These are phyloP conservation scores for Acronicta leporina DNA, from an alignment of 2,888 invertebrate genomes.

Conservation along the genomic window DNA sequence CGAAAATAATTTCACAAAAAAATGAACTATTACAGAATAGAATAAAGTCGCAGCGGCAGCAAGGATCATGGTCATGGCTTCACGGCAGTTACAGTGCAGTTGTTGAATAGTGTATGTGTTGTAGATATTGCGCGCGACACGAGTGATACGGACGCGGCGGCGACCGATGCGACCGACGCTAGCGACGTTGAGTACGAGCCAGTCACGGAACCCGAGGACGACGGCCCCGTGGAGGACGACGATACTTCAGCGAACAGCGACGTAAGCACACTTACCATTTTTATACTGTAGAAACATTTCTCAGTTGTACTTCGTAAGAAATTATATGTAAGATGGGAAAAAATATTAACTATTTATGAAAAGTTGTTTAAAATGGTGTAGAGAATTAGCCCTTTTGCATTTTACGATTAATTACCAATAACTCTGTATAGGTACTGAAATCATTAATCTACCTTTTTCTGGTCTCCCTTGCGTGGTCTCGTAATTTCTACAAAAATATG, in stretches of 20 bases:
- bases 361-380: no score
- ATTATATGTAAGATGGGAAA: no score
- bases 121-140: constrained; percentile 88
- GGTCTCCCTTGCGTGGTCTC: no score
- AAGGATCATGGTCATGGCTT: constrained; percentile 40
- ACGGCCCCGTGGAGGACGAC: constrained; percentile 69
- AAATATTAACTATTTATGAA: no score
- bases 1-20: constrained; percentile 28
- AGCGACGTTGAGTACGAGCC: constrained; percentile 81
- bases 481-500: no score
- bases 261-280: constrained; percentile 65
- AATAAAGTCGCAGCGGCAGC: background rate
- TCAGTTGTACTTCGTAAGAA: no score
- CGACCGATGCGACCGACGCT: constrained; percentile 64
- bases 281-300: no score
- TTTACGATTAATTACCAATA: no score
- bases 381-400: no score
- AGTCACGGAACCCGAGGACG: constrained; percentile 83
- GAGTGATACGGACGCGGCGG: constrained; percentile 77
- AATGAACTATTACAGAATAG: constrained; percentile 29
- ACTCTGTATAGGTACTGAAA: no score
- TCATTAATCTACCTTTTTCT: no score
- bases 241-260: constrained; percentile 88
- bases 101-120: constrained; percentile 67
- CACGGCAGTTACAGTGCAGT: constrained; percentile 30